phyloP scores from a whole-genome alignment of 2,888 invertebrate species.

The Sphaerophoria taeniata region DNA sequence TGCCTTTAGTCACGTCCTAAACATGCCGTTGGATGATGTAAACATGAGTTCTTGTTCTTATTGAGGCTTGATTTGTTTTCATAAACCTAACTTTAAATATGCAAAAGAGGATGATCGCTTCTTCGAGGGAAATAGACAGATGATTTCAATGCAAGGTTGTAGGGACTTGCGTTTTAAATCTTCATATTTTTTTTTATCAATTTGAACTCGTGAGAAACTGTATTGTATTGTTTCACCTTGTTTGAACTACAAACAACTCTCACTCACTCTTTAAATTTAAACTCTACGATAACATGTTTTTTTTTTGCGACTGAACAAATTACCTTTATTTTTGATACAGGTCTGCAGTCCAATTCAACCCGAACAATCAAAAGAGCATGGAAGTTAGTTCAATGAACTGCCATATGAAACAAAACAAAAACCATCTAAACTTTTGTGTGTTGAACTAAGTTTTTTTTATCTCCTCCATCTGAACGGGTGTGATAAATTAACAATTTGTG shows the following conservation, averaged over 20 bases:
- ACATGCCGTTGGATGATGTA: slow-evolving; percentile 58
- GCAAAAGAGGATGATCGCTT: slow-evolving; percentile 41
- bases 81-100: slow-evolving; percentile 17
- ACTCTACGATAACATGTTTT: neutral
- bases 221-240: no score
- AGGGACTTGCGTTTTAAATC: neutral
- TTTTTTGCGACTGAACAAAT: neutral
- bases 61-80: slow-evolving; percentile 38
- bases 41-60: slow-evolving; percentile 52
- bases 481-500: slow-evolving; percentile 55
- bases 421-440: slow-evolving; percentile 3
- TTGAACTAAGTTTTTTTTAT: neutral
- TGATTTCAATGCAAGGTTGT: neutral
- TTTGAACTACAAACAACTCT: no score
- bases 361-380: slow-evolving; percentile 17
- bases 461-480: slow-evolving; percentile 25
- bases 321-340: neutral
- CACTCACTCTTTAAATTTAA: neutral
- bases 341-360: neutral
- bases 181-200: neutral
- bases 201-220: no score
- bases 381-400: slow-evolving; percentile 45
- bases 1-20: slow-evolving; percentile 55
- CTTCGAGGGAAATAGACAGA: slow-evolving; percentile 17
- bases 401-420: slow-evolving; percentile 54